Evolutionary conservation across 2,797 vertebrate species (phyloP), one percentile per base, ranked within the genome.

Genomic region (Neomorphus geoffroyi): DNA sequence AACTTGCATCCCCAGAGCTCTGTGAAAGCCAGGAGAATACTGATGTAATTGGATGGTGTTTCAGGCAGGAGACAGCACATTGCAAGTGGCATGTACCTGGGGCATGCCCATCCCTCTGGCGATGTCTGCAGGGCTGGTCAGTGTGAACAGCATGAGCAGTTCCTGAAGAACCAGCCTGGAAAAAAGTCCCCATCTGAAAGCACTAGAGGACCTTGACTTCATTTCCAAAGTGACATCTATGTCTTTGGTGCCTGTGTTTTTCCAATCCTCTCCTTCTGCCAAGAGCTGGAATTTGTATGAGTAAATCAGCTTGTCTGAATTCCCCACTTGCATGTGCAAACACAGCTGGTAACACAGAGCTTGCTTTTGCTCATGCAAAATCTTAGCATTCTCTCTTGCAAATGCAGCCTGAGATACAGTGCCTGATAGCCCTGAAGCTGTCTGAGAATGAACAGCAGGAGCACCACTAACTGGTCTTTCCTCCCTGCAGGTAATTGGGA

Each of bases 401-500:
- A 90, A 62, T 41, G 71, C 56, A 88, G 43, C 51, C 16, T 62
- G 56, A 92, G 73, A 75, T 35, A 45, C 81, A 54, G 53, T 50
- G 4, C 62, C 50, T 61, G 66, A 69, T 60, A 61, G 46, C 30
- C 57, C 45, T 3, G 3, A 30, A 89, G 67, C 86, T 72, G 75
- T 41, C 72, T 83, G 54, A 66, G 94, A 53, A 43, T 9, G 30
- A 70, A 60, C 61, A 50, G 8, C 10, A 41, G 43, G 32, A 80
- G 33, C 80, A 53, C 28, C 9, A 11, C 57, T 95, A 77, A 93
- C 56, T 39, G 43, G 18, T 67, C 50, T 90, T 61, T 83, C 64
- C 24, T 94, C 35, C 89, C 87, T 21, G 5, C 97, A 99, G 99
- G 99, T 99, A 81, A 99, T 99, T 1, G 99, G 99, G 96, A 99